These are phyloP conservation scores for Trissoscelio sp. DNA, from an alignment of 2,888 invertebrate genomes.

Conservation along the genomic window DNA sequence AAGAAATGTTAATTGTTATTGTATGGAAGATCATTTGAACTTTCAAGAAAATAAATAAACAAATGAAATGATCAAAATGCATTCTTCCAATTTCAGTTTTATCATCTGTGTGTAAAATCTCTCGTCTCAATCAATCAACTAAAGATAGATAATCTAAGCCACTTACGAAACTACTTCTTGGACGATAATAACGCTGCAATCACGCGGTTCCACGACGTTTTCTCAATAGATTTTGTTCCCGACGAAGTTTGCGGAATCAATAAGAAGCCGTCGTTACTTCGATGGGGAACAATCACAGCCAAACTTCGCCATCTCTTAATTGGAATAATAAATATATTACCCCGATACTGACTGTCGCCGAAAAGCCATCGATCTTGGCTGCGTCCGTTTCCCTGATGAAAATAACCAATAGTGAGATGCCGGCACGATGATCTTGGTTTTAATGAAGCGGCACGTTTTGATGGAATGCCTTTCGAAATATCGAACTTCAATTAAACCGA, in stretches of 20 bases:
- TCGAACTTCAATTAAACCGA: constrained; percentile 36
- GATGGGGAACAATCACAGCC: constrained; percentile 45
- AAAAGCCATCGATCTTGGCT: constrained; percentile 40
- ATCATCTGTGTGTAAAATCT: too few species aligned
- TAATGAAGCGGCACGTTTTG: constrained; percentile 44
- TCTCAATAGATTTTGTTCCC: constrained; percentile 42
- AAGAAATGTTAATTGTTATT: too few species aligned
- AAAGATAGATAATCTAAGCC: constrained; percentile 63
- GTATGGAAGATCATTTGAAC: too few species aligned
- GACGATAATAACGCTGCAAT: constrained; percentile 42
- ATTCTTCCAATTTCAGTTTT: too few species aligned
- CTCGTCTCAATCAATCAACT: constrained; percentile 52
- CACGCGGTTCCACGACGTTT: constrained; percentile 26
- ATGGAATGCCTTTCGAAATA: constrained; percentile 30
- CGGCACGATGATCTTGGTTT: constrained; percentile 28
- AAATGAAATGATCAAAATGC: too few species aligned
- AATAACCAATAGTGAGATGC: constrained; percentile 40
- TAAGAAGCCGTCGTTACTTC: constrained; percentile 48
- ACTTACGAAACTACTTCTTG: constrained; percentile 57
- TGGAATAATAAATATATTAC: constrained; percentile 67
- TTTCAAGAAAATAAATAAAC: too few species aligned
- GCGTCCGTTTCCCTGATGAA: constrained; percentile 24
- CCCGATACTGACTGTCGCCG: constrained; percentile 43
- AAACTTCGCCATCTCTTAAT: constrained; percentile 65
- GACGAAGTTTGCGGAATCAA: constrained; percentile 58